phyloP scores from a whole-genome alignment of 2,113 vertebrate species.

The Brachirus orientalis region DNA sequence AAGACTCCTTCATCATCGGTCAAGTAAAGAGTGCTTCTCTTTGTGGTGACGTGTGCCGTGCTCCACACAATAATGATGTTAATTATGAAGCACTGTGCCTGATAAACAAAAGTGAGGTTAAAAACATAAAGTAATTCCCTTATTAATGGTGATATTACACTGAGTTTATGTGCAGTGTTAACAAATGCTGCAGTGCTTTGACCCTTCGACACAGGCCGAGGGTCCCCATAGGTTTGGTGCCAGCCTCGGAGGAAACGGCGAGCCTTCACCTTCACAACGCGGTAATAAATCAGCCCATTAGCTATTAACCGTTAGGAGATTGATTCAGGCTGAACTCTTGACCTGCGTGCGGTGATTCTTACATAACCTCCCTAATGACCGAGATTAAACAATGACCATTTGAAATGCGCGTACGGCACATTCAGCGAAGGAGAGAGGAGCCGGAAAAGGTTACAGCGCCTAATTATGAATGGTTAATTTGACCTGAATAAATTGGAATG shows the following conservation, averaged over 20 bases:
- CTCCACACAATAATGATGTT: not conserved
- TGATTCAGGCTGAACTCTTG: slow-evolving; percentile 52
- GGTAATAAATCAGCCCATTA: slow-evolving; percentile 62
- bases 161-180: not conserved
- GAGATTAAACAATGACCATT: slow-evolving; percentile 50
- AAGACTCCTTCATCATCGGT: too few relatives aligned
- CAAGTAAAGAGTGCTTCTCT: too few relatives aligned
- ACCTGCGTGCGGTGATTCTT: slow-evolving; percentile 28
- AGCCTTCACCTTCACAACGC: slow-evolving; percentile 36
- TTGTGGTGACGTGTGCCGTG: too few relatives aligned
- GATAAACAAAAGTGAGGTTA: not conserved
- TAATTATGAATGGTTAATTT: slow-evolving; percentile 71
- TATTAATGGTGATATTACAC: not conserved
- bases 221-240: slow-evolving; percentile 14
- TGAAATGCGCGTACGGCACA: slow-evolving; percentile 33
- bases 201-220: not conserved
- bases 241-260: slow-evolving; percentile 25
- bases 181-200: not conserved
- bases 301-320: slow-evolving; percentile 52
- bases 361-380: slow-evolving; percentile 37
- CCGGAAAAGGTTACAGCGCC: slow-evolving; percentile 50
- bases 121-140: not conserved
- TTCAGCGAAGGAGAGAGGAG: not conserved
- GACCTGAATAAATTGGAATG: slow-evolving; percentile 75
- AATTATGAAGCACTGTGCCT: not conserved